phyloP scores from a whole-genome alignment of 2,113 vertebrate genomes.

The Myiopsitta monachus region DNA sequence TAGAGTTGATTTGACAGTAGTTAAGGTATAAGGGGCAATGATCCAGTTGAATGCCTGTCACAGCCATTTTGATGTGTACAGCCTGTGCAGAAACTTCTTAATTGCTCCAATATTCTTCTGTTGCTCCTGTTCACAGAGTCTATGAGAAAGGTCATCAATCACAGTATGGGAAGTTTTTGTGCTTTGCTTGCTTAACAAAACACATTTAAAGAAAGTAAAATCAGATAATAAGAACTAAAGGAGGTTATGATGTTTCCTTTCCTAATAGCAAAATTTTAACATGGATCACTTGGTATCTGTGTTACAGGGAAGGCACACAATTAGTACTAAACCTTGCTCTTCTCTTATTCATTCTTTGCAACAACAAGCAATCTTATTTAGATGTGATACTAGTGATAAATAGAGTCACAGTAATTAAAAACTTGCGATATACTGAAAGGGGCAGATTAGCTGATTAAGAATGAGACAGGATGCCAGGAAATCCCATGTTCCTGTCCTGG shows the following conservation, averaged over 20 bases:
- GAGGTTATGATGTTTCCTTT: neutral
- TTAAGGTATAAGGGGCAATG: constrained; percentile 57
- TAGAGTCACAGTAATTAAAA: neutral
- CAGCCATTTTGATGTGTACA: constrained; percentile 66
- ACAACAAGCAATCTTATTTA: neutral
- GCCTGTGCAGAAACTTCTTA: constrained; percentile 60
- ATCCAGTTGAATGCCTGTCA: constrained; percentile 64
- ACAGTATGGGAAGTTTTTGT: constrained; percentile 13
- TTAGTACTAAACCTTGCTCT: neutral
- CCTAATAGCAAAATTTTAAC: neutral
- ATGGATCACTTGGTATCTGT: neutral
- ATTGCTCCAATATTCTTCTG: constrained; percentile 67
- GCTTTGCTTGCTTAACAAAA: constrained; percentile 72
- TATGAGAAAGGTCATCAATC: constrained; percentile 76
- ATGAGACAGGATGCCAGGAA: neutral
- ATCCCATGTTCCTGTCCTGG: no score
- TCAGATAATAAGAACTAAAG: constrained; percentile 11
- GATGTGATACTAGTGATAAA: neutral
- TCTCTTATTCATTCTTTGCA: neutral
- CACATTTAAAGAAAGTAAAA: constrained; percentile 25
- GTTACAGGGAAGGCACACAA: neutral
- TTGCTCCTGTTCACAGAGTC: constrained; percentile 55
- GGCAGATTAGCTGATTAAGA: neutral
- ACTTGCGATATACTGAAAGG: neutral
- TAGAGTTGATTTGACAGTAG: constrained; percentile 56